phyloP scores from a whole-genome alignment of 2,888 invertebrate genomes.

The Aporophyla lueneburgensis region DNA sequence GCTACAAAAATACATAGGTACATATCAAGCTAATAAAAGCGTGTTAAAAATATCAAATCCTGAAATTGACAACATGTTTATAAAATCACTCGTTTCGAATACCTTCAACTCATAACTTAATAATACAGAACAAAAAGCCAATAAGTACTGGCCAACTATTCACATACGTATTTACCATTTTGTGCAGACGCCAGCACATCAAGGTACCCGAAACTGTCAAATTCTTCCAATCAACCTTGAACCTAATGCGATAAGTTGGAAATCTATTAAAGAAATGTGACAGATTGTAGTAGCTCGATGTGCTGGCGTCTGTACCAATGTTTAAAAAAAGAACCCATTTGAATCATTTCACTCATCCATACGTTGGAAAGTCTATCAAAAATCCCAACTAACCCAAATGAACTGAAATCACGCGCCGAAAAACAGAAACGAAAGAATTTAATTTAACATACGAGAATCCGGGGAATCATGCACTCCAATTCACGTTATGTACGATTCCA shows the following conservation, averaged over 20 bases:
- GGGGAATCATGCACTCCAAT: constrained; percentile 50
- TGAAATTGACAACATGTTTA: neutral
- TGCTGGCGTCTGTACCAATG: neutral
- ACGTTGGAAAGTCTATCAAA: constrained; percentile 20
- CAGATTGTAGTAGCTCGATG: too few species aligned
- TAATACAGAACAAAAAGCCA: neutral
- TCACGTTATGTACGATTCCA: constrained; percentile 59
- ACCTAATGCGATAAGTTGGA: too few species aligned
- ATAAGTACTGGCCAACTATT: neutral
- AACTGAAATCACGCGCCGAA: constrained; percentile 42
- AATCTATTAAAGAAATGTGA: too few species aligned
- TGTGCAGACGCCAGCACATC: too few species aligned
- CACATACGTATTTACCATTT: neutral
- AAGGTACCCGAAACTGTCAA: too few species aligned
- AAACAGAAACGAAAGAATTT: constrained; percentile 54
- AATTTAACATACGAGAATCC: constrained; percentile 46
- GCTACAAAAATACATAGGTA: too few species aligned
- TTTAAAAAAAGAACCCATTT: constrained; percentile 16
- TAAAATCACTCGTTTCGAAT: neutral
- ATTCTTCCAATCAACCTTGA: too few species aligned
- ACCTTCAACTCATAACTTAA: neutral
- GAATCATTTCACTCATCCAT: constrained; percentile 19
- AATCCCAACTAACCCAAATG: constrained; percentile 39
- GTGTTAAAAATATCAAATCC: neutral
- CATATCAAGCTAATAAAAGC: too few species aligned